phyloP scores from a whole-genome alignment of 2,113 vertebrate genomes.

The Tachysurus vachellii region DNA sequence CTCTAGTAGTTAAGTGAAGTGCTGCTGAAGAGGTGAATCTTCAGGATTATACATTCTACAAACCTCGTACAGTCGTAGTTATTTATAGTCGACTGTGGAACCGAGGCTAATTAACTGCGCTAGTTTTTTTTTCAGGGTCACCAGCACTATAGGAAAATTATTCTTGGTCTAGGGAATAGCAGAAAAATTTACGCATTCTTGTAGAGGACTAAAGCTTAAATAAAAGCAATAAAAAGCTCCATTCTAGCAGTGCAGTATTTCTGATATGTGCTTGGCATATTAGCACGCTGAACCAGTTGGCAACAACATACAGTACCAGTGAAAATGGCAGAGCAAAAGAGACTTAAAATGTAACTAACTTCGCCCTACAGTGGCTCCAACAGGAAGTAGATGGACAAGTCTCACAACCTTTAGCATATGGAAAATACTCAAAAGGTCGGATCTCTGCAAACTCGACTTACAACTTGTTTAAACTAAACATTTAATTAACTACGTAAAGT shows the following conservation, averaged over 20 bases:
- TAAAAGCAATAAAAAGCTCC: too few relatives aligned
- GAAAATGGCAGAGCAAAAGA: background rate
- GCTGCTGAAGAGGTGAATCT: background rate
- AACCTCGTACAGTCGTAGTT: background rate
- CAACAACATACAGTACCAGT: background rate
- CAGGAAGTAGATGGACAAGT: background rate
- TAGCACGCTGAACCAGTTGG: background rate
- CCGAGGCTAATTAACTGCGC: background rate
- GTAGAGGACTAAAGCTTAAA: background rate
- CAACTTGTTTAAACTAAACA: background rate
- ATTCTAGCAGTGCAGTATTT: background rate
- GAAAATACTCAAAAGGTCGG: background rate
- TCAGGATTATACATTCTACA: background rate
- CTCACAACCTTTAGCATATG: background rate
- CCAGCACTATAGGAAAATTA: background rate
- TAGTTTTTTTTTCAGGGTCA: constrained; percentile 15
- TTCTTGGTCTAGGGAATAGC: background rate
- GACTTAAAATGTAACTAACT: background rate
- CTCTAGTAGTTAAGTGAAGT: background rate
- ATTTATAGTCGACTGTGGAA: background rate
- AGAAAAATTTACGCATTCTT: background rate
- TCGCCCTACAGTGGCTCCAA: background rate
- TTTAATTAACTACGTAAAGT: background rate
- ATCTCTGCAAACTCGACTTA: background rate
- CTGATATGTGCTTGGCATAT: background rate